phyloP scores from a whole-genome alignment of 2,113 vertebrate species.

The Notiomystis cincta region DNA sequence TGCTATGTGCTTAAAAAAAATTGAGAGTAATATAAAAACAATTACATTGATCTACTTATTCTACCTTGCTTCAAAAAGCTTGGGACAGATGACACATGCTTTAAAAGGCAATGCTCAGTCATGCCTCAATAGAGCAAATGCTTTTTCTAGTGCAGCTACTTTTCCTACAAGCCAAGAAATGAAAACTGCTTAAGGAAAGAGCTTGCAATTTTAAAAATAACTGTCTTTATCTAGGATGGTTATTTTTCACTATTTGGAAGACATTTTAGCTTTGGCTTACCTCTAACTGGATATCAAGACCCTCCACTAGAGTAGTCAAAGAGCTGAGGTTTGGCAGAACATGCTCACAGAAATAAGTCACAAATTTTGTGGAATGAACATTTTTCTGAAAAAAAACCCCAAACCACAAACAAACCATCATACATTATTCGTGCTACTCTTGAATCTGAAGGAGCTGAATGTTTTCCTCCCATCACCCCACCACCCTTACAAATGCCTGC shows the following conservation, averaged over 20 bases:
- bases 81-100: not conserved
- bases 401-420: not conserved
- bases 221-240: not conserved
- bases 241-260: not conserved
- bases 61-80: not conserved
- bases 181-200: not conserved
- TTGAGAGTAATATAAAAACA: not conserved
- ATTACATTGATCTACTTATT: not conserved
- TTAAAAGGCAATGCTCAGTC: not conserved
- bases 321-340: conserved; percentile 91
- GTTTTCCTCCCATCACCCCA: not conserved
- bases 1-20: not conserved
- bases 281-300: conserved; percentile 96
- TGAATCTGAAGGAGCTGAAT: not conserved
- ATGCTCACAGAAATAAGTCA: conserved; percentile 96
- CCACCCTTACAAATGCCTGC: not conserved
- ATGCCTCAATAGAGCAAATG: not conserved
- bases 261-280: conserved; percentile 69
- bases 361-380: conserved; percentile 95
- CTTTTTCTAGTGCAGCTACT: not conserved
- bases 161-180: not conserved
- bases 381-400: conserved; percentile 84
- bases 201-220: not conserved
- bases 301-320: conserved; percentile 89
- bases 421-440: not conserved